Conservation (phyloP, 2,113 vertebrate species). For the Zosterops hypoxanthus region DNA sequence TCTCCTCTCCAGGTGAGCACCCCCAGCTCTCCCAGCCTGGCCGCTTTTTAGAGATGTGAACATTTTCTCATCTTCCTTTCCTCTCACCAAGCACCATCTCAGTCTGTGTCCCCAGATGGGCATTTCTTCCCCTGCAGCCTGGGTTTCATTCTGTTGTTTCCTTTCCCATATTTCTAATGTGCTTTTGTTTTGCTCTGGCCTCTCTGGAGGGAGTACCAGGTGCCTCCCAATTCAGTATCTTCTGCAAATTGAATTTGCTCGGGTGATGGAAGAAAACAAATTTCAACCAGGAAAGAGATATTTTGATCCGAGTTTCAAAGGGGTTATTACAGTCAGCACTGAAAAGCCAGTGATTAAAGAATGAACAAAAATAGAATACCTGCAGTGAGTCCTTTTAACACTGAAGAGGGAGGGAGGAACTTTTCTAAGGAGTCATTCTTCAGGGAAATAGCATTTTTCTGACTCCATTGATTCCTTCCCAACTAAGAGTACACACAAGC, state of each 20-base stretch:
- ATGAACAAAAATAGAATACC: neutral
- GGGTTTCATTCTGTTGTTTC: neutral
- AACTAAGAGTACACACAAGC: neutral
- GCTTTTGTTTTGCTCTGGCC: neutral
- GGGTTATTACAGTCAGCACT: constrained; percentile 1
- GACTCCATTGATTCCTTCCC: neutral
- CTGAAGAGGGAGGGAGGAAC: neutral
- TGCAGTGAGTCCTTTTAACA: neutral
- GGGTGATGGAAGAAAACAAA: neutral
- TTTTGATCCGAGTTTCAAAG: constrained; percentile 24
- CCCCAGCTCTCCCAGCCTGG: neutral
- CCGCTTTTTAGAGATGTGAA: neutral
- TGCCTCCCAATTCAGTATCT: neutral
- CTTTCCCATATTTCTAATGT: neutral
- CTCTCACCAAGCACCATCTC: neutral
- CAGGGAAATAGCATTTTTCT: neutral
- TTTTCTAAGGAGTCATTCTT: neutral
- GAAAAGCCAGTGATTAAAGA: constrained; percentile 8
- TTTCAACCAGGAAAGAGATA: constrained; percentile 3
- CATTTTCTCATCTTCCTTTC: neutral
- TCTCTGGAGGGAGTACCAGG: neutral
- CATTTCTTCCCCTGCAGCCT: neutral
- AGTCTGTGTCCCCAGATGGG: neutral
- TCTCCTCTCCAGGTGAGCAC: rapidly evolving
- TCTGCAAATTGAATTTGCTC: neutral